These are phyloP conservation scores for Microplitis demolitor DNA, from an alignment of 1,140 invertebrate genomes.

Conservation along the genomic window DNA sequence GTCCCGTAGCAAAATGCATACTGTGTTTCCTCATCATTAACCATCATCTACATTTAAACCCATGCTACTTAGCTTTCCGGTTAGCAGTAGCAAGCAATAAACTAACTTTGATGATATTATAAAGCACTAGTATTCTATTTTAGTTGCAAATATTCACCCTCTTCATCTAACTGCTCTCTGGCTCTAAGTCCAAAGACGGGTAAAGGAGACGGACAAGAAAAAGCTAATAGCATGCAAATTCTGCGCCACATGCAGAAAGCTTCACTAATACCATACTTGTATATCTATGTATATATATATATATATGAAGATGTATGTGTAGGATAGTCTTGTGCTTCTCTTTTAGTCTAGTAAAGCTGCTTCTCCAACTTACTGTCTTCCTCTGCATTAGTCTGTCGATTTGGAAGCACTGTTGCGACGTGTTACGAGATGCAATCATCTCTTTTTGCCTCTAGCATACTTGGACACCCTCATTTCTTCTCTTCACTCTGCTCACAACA, in stretches of 20 bases:
- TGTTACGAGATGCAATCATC: constrained; percentile 11
- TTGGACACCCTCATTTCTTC: constrained; percentile 26
- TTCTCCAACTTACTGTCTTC: too few relatives aligned
- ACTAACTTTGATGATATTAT: neutral
- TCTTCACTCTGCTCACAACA: neutral
- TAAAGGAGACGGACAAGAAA: neutral
- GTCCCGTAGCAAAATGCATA: neutral
- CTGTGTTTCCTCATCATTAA: neutral
- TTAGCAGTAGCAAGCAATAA: neutral
- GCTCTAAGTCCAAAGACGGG: neutral
- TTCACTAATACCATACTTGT: neutral
- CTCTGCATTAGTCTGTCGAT: neutral
- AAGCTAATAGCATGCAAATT: constrained; percentile 14
- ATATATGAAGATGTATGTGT: too few relatives aligned
- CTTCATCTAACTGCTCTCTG: neutral
- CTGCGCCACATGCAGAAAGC: neutral
- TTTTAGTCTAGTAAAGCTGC: too few relatives aligned
- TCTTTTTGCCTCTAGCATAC: constrained; percentile 8
- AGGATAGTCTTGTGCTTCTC: too few relatives aligned
- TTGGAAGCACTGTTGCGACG: neutral
- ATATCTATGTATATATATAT: neutral
- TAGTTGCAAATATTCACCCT: constrained; percentile 1
- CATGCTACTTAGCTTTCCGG: neutral
- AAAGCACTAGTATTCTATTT: neutral
- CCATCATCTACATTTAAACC: neutral